Evolutionary conservation across 2,113 vertebrate species (phyloP), one percentile per base, ranked within the genome.

Genomic region (Leptosomus discolor): DNA sequence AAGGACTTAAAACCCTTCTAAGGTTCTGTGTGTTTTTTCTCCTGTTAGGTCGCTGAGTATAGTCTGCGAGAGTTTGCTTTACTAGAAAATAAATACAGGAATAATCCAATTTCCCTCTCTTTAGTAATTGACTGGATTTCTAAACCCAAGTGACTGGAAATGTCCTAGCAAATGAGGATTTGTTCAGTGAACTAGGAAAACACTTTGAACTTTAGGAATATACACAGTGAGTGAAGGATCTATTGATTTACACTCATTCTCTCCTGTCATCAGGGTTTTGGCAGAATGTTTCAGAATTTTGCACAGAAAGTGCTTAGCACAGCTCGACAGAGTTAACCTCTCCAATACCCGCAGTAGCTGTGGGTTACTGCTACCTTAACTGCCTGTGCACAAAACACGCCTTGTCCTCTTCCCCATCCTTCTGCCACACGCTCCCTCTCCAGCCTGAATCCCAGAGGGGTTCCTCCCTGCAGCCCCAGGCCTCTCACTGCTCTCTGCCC

Each of bases 361-460:
- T 18, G 26, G 6, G 21, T 82, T 67, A 5, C 41, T 63, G 3
- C 46, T 57, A 18, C 13, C 7, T 32, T 75, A 45, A 11, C 15
- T 27, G 11, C 32, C 8, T 2, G 4, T 39, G 9, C 32, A 34
- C 15, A 39, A 45, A 63, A 13, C 4, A 22, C 6, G 11, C 14
- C 30, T 27, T 36, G 27, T 63, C 9, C 27, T 69, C 43, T 58
- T 8, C 6, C 16, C 1, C 8, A 8, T 5, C 27, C 21, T 54
- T 34, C 46, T 36, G 6, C 24, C 9, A 0, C 2, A 1, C 14
- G 36, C 1, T 6, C 24, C 14, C 17, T 34, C 53, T 77, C 21
- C 32, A 26, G 16, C 41, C 63, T 3, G 1, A n/a, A 22, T 34
- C 29, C 37, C n/a, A 8, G 22, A 37, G n/a, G 24, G 12, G 13